Conservation (phyloP, 2,113 vertebrate species). For the Pithys albifrons region DNA sequence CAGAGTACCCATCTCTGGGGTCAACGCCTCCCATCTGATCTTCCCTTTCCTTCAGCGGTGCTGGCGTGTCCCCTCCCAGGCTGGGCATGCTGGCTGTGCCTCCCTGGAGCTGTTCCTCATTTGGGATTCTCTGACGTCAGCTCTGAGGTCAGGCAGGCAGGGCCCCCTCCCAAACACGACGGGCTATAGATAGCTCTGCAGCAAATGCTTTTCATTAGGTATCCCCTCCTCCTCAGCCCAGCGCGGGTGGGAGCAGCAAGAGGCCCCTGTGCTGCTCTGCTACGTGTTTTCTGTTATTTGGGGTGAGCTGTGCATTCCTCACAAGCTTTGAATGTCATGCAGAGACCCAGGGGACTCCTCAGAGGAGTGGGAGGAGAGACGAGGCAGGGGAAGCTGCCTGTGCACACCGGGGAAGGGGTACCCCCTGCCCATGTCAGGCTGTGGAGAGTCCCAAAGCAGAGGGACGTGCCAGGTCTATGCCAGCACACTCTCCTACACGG, state of each 20-base stretch:
- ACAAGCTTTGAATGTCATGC: neutral
- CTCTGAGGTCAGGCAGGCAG: neutral
- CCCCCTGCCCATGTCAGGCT: neutral
- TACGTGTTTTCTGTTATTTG: slow-evolving; percentile 6
- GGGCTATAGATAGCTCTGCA: slow-evolving; percentile 8
- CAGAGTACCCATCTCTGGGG: neutral
- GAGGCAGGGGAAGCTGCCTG: neutral
- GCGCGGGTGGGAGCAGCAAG: neutral
- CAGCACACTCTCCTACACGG: neutral
- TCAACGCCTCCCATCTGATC: fast-evolving
- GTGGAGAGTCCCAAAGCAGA: neutral
- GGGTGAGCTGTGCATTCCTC: slow-evolving; percentile 20
- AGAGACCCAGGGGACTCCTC: neutral
- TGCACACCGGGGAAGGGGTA: neutral
- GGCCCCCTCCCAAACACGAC: neutral
- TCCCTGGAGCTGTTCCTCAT: neutral
- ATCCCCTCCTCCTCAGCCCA: neutral
- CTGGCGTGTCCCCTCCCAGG: neutral
- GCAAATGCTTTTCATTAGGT: slow-evolving; percentile 22
- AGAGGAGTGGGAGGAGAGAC: neutral
- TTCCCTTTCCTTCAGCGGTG: neutral
- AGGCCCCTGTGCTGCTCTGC: neutral
- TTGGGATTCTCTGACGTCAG: neutral
- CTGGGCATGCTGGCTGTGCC: neutral
- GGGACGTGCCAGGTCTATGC: neutral